These are phyloP conservation scores for Poecilia velifera DNA, from an alignment of 2,797 vertebrate species.

Conservation along the genomic window DNA sequence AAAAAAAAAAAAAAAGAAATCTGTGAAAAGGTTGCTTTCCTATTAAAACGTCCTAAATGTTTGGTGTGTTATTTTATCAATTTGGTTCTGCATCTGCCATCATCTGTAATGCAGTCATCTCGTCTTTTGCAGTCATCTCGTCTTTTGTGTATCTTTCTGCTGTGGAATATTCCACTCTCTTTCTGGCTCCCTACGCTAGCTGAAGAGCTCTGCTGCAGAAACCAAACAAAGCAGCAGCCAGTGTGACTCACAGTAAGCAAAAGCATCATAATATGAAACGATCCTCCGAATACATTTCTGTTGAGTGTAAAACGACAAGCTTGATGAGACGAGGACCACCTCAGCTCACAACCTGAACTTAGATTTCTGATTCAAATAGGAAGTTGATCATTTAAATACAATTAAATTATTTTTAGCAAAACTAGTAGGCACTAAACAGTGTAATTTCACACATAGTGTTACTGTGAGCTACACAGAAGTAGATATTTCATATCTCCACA, in stretches of 20 bases:
- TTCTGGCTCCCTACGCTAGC: slow-evolving; percentile 7
- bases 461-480: neutral
- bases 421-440: neutral
- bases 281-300: slow-evolving; percentile 31
- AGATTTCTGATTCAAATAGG: neutral
- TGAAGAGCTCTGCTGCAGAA: slow-evolving; percentile 38
- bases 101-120: neutral
- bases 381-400: neutral
- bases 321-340: slow-evolving; percentile 6
- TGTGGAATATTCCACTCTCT: slow-evolving; percentile 51
- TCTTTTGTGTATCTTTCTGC: slow-evolving; percentile 16
- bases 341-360: neutral
- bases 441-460: neutral
- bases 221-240: slow-evolving; percentile 42
- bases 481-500: neutral
- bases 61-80: neutral
- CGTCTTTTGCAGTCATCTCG: neutral
- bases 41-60: neutral
- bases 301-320: slow-evolving; percentile 24
- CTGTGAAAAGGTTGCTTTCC: neutral
- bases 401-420: neutral
- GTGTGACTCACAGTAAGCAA: slow-evolving; percentile 53
- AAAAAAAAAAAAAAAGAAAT: neutral
- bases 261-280: slow-evolving; percentile 36
- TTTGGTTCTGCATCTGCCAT: neutral